Evolutionary conservation across 2,888 invertebrate species (phyloP).

Genomic region (Muschampia plurimacula): DNA sequence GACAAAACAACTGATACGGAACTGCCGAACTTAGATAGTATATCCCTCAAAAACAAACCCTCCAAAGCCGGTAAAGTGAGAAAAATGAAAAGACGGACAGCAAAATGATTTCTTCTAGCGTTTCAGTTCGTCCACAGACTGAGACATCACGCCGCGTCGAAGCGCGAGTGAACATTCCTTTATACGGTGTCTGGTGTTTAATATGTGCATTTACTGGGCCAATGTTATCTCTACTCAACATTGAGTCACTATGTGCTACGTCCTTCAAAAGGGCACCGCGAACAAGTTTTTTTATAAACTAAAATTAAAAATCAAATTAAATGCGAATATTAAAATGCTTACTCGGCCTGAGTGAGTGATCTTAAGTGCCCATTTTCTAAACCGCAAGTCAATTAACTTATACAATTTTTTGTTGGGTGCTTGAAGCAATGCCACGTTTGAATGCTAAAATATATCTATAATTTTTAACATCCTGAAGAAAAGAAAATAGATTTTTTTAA

Average conservation of each 20-base stretch:
- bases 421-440: too few species aligned
- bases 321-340: too few species aligned
- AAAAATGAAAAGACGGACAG: constrained; percentile 69
- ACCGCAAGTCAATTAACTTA: too few species aligned
- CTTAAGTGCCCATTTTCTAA: too few species aligned
- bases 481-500: too few species aligned
- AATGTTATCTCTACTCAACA: constrained; percentile 12
- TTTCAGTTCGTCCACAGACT: constrained; percentile 77
- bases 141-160: constrained; percentile 47
- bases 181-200: constrained; percentile 66
- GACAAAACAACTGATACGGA: constrained; percentile 57
- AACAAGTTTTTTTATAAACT: too few species aligned
- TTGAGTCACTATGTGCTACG: neutral
- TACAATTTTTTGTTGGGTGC: too few species aligned
- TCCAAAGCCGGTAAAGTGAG: constrained; percentile 69
- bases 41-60: constrained; percentile 68
- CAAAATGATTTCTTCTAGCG: constrained; percentile 81
- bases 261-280: neutral
- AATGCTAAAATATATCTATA: too few species aligned
- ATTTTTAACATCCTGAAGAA: too few species aligned
- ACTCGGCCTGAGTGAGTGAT: too few species aligned
- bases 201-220: constrained; percentile 66
- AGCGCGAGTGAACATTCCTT: constrained; percentile 64
- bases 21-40: constrained; percentile 70
- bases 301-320: too few species aligned